Percentiles rank a stretch among this genome's conserved stretches.
These are phyloP conservation scores for Branchellion lobata DNA, from an alignment of 2,888 invertebrate genomes.

Conservation along the genomic window DNA sequence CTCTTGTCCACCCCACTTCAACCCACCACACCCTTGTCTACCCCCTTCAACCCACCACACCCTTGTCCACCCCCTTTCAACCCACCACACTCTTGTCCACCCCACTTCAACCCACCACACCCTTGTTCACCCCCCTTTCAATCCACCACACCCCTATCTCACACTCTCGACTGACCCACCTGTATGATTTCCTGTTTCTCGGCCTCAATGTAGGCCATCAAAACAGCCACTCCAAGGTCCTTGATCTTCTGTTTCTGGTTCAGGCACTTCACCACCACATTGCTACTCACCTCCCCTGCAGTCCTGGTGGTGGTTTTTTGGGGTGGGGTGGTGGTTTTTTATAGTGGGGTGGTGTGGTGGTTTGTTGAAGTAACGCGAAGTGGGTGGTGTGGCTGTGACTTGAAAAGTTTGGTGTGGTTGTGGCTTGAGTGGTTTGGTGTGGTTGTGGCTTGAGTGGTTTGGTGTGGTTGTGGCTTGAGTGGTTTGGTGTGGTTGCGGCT, in stretches of 20 bases:
- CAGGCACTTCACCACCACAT: conserved; percentile 86
- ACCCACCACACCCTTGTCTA: no score
- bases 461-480: no score
- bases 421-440: no score
- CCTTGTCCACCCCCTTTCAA: no score
- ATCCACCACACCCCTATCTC: no score
- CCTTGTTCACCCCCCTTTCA: no score
- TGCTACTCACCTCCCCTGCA: conserved; percentile 82
- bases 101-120: no score
- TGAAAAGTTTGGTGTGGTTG: not conserved
- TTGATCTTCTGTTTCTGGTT: conserved; percentile 88
- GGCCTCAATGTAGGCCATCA: conserved; percentile 90
- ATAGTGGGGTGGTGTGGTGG: not conserved
- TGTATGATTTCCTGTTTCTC: conserved; percentile 77
- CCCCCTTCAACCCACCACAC: no score
- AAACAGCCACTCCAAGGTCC: conserved; percentile 83
- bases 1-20: no score
- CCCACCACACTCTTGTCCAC: no score
- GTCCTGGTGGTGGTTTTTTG: conserved; percentile 65
- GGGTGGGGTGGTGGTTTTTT: not conserved
- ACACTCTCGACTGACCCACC: conserved; percentile 30
- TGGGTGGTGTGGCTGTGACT: not conserved
- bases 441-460: no score
- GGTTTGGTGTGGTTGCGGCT: no score
- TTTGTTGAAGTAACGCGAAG: not conserved